phyloP scores from a whole-genome alignment of 2,797 vertebrate species.

The Lemur catta region DNA sequence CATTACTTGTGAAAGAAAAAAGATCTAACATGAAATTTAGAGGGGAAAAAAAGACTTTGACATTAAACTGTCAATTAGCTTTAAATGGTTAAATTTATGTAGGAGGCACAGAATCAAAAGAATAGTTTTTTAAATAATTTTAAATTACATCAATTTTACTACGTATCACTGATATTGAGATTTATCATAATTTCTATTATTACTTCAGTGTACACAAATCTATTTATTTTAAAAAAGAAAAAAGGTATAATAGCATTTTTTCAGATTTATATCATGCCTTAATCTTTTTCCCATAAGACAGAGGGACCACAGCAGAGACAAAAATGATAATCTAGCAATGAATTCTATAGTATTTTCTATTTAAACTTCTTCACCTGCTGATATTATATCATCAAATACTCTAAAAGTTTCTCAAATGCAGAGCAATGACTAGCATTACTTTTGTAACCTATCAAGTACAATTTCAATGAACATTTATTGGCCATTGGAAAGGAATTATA shows the following conservation, averaged over 20 bases:
- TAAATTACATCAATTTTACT: background rate
- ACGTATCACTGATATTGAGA: background rate
- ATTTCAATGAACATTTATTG: background rate
- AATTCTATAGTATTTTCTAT: background rate
- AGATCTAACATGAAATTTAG: background rate
- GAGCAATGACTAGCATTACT: background rate
- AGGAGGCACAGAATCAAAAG: background rate
- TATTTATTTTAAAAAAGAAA: background rate
- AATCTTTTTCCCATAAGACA: background rate
- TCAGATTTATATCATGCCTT: background rate
- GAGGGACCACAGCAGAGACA: background rate
- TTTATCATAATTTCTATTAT: background rate
- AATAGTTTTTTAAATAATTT: background rate
- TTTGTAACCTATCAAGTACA: background rate
- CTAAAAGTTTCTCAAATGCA: background rate
- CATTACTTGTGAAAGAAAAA: background rate
- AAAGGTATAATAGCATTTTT: background rate
- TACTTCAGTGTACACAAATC: background rate
- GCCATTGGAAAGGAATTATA: background rate
- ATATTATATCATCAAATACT: background rate
- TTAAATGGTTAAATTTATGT: background rate
- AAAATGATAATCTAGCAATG: background rate
- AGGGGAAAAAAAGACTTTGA: background rate
- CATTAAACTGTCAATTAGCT: slow-evolving; percentile 24
- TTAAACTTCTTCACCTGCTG: background rate